Base-by-base conservation (phyloP, 2,888 invertebrate genomes). In the Luffia ferchaultella region DNA sequence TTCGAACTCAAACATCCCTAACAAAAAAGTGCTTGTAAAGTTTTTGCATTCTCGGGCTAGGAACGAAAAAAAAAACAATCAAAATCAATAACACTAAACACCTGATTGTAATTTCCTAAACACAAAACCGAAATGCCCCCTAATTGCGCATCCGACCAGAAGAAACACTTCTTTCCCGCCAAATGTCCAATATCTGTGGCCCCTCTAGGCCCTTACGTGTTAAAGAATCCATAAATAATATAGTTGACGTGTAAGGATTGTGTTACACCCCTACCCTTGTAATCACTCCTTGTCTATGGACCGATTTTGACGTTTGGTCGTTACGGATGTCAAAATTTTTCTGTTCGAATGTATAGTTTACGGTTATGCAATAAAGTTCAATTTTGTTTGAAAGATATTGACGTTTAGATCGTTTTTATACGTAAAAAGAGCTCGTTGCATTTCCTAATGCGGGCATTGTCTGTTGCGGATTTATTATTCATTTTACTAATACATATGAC, bases 141-240 rank as follows among this genome's bases (percentile, higher is more conserved):
- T 69, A 64, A 50, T 54, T 53, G 59, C 49, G 55, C 72, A 68
- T 45, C 60, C 68, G 65, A 57, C 71, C 75, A 71, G 65, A 77
- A 77, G 73, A 67, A 76, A 77, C 69, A 82, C 78, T 77, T 78
- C 76, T 76, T 76, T 64, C 64, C 62, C 46, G 69, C 78, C 80
- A 82, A 80, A 78, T 79, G 80, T 78, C 76, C 77, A 67, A 68
- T 68, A 58, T 64, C 43, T 64, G 62, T 64, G 63, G 62, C 30
- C 20, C 45, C 49, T 53, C 60, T 67, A 62, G 64, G 71, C 71
- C 74, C 82, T 82, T 78, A 79, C 80, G 77, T 82, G 83, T 82
- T 82, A 76, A 82, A 82, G 83, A 83, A 82, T 78, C 83, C 83
- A 80, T 83, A 79, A 83, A 82, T 83, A 83, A 82, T 83, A 82